These are phyloP conservation scores for Netelia inedita DNA, from an alignment of 2,888 invertebrate species.

Conservation along the genomic window DNA sequence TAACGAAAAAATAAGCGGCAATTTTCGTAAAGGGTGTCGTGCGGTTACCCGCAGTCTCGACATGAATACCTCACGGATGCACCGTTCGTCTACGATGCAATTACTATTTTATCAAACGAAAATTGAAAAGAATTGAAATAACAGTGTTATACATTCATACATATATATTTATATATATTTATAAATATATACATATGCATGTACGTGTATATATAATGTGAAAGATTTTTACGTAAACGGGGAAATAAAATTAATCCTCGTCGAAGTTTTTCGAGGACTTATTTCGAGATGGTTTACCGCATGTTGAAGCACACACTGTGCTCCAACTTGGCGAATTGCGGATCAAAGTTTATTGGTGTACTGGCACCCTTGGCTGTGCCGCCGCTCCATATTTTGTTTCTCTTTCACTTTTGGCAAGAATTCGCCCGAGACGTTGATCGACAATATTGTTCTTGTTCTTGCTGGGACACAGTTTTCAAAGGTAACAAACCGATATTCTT, in stretches of 20 bases:
- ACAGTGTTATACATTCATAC: not conserved
- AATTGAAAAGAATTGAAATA: slow-evolving; percentile 33
- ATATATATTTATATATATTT: not conserved
- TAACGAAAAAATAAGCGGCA: slow-evolving; percentile 55
- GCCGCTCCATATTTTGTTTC: slow-evolving; percentile 88
- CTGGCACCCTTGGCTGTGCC: slow-evolving; percentile 86
- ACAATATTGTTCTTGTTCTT: slow-evolving; percentile 89
- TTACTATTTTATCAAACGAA: slow-evolving; percentile 23
- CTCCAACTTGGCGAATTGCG: slow-evolving; percentile 78
- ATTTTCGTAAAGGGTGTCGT: slow-evolving; percentile 54
- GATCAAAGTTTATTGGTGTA: slow-evolving; percentile 81
- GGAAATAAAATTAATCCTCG: not conserved
- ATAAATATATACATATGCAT: not conserved
- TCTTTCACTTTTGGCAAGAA: slow-evolving; percentile 90
- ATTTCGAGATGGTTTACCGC: slow-evolving; percentile 66
- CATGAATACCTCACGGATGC: slow-evolving; percentile 39
- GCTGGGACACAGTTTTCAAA: slow-evolving; percentile 93
- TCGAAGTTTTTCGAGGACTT: not conserved
- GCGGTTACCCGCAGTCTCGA: slow-evolving; percentile 21
- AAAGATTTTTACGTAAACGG: not conserved
- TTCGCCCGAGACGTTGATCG: slow-evolving; percentile 89
- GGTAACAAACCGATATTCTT: slow-evolving; percentile 83
- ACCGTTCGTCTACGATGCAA: slow-evolving; percentile 11
- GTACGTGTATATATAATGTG: not conserved
- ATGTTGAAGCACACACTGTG: slow-evolving; percentile 79